Percentiles rank a stretch among this genome's conserved stretches.
Evolutionary conservation across 2,113 vertebrate genomes (phyloP).

Genomic region (Cephalopterus ornatus): DNA sequence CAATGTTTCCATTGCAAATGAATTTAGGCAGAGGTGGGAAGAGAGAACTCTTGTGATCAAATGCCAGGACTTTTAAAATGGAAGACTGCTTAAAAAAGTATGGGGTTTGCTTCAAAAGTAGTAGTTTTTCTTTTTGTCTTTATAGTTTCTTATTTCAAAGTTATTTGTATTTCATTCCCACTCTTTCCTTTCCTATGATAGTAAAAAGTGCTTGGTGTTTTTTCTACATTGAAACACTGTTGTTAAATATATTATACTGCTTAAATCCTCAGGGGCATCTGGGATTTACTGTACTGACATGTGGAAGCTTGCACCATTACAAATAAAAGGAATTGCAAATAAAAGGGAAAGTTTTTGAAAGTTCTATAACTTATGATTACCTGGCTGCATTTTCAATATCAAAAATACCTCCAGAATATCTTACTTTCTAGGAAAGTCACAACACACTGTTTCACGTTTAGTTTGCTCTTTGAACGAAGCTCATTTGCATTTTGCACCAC

Average conservation of each 20-base stretch:
- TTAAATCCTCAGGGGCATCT: not conserved
- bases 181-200: not conserved
- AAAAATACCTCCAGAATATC: not conserved
- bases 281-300: not conserved
- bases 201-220: not conserved
- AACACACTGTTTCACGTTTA: rapidly evolving
- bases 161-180: not conserved
- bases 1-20: not conserved
- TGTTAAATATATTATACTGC: not conserved
- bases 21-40: not conserved
- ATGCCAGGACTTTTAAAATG: not conserved
- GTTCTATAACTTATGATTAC: not conserved
- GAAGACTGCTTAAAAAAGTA: not conserved
- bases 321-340: not conserved
- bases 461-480: not conserved
- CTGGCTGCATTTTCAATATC: not conserved
- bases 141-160: not conserved
- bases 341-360: not conserved
- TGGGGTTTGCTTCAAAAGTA: not conserved
- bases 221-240: not conserved
- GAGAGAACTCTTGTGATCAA: not conserved
- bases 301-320: not conserved
- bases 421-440: not conserved
- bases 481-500: not conserved
- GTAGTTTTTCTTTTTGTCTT: not conserved